Evolutionary conservation across 2,113 vertebrate species (phyloP).

Genomic region (Ceyx margarethae): DNA sequence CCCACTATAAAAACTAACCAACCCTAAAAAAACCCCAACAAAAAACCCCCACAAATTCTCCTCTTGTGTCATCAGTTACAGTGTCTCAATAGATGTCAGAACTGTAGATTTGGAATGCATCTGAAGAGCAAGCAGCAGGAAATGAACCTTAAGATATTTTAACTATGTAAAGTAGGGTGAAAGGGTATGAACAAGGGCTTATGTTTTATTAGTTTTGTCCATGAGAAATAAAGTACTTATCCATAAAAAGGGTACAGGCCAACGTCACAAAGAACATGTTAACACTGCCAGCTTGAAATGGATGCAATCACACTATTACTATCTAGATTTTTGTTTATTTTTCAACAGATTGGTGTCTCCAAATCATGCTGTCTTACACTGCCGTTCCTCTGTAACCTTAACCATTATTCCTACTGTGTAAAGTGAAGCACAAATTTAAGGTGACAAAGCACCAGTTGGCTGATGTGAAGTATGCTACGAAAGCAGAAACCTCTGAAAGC

Average conservation of each 20-base stretch:
- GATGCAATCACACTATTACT: not conserved
- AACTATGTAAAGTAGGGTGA: not conserved
- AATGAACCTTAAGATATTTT: not conserved
- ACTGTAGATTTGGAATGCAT: not conserved
- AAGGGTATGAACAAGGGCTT: not conserved
- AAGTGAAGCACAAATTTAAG: conserved; percentile 75
- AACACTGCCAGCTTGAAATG: conserved; percentile 20
- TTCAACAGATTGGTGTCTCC: conserved; percentile 36
- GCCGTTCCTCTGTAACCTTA: conserved; percentile 56
- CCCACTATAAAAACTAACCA: too few relatives aligned
- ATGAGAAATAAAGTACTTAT: not conserved
- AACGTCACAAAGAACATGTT: conserved; percentile 7
- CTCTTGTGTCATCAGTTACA: conserved; percentile 18
- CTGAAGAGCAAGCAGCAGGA: conserved; percentile 17
- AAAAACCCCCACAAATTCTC: not conserved
- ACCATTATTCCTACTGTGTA: conserved; percentile 61
- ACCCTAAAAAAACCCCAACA: not conserved
- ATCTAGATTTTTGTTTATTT: conserved; percentile 60
- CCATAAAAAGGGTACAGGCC: not conserved
- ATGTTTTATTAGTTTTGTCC: not conserved
- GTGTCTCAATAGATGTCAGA: conserved; percentile 7
- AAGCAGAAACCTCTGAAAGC: conserved; percentile 77
- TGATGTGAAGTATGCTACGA: conserved; percentile 58
- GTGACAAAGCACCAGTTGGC: conserved; percentile 66
- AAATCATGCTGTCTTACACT: conserved; percentile 41